A percentile compares a stretch with the other conserved stretches of the same genome.
Conservation (phyloP, 2,113 vertebrate species). For the Ancistrus triradiatus region DNA sequence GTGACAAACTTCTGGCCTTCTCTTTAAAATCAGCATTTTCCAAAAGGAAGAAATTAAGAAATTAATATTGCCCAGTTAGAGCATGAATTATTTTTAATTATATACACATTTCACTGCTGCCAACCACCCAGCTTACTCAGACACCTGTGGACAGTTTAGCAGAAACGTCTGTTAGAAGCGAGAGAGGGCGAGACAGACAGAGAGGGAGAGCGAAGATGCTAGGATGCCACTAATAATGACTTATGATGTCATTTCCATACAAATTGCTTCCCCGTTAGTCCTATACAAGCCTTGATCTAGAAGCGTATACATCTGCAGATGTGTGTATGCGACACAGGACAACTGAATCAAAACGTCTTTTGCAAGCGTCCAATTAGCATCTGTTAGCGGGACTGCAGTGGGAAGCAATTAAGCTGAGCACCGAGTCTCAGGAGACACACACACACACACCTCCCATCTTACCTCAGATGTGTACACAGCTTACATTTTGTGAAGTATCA, state of each 20-base stretch:
- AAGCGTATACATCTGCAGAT: constrained; percentile 4
- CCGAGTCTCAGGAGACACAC: constrained; percentile 22
- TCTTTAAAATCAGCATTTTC: no score
- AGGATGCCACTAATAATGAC: background rate
- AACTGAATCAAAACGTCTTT: constrained; percentile 22
- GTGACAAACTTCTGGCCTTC: no score
- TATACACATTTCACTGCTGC: no score
- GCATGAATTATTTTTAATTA: no score
- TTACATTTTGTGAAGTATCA: no score
- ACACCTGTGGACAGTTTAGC: no score
- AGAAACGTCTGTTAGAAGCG: no score
- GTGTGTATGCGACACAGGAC: background rate
- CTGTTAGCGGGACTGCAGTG: constrained; percentile 16
- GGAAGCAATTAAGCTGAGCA: constrained; percentile 37
- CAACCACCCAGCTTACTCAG: no score
- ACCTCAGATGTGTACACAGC: no score
- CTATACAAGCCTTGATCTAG: constrained; percentile 12
- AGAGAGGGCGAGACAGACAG: background rate
- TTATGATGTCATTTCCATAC: constrained; percentile 2
- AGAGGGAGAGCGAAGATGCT: no score
- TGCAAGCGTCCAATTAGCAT: constrained; percentile 35
- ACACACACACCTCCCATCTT: constrained; percentile 6
- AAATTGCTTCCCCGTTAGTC: constrained; percentile 12
- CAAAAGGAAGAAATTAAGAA: no score
- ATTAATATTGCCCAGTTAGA: no score